phyloP scores from a whole-genome alignment of 1,140 invertebrate genomes.

The Oreohelix idahoensis region DNA sequence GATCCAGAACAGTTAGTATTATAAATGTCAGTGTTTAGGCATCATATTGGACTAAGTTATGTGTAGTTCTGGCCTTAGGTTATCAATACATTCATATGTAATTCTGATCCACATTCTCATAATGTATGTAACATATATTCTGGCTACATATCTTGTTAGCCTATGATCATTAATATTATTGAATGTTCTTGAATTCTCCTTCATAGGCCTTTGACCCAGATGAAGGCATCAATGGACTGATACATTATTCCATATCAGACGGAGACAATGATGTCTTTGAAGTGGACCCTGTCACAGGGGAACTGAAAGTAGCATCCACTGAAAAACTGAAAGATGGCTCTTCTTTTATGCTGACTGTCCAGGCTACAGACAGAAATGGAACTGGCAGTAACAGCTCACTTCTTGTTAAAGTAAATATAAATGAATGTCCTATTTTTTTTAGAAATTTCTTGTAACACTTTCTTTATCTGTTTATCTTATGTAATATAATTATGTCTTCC shows the following conservation, averaged over 20 bases:
- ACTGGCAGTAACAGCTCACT: background rate
- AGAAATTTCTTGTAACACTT: too few species aligned
- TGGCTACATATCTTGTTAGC: background rate
- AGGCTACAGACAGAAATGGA: slow-evolving; percentile 20
- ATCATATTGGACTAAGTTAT: too few species aligned
- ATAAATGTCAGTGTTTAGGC: too few species aligned
- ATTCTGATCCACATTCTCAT: too few species aligned
- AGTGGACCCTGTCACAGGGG: background rate
- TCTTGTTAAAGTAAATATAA: background rate
- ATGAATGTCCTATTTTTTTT: too few species aligned
- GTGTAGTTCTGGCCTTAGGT: too few species aligned
- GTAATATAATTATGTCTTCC: too few species aligned
- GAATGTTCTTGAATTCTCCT: background rate
- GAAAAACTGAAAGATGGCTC: background rate
- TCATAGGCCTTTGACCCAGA: slow-evolving; percentile 16
- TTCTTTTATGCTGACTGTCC: background rate
- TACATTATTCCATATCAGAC: background rate
- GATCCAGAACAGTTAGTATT: too few species aligned
- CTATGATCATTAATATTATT: background rate
- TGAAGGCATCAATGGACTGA: slow-evolving; percentile 14
- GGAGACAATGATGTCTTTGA: background rate
- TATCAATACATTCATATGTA: too few species aligned
- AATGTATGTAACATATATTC: too few species aligned
- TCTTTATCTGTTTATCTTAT: too few species aligned
- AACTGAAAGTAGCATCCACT: background rate